phyloP scores from a whole-genome alignment of 2,888 invertebrate species.

The Geophilus truncorum region DNA sequence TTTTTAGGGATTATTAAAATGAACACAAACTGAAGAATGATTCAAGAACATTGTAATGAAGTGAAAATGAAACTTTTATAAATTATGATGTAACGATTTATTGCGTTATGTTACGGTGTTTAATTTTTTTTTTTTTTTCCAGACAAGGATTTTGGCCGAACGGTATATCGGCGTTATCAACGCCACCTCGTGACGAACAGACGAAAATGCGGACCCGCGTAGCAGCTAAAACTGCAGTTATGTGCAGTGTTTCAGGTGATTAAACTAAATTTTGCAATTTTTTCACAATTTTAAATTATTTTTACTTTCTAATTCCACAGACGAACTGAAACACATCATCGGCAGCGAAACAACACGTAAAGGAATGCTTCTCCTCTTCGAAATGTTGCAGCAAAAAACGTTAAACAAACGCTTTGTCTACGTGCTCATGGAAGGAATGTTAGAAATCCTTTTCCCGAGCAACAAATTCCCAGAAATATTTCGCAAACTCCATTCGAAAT shows the following conservation, averaged over 20 bases:
- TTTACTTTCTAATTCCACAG: no score
- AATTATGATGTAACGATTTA: no score
- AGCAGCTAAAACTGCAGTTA: constrained; percentile 76
- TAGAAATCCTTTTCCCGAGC: constrained; percentile 72
- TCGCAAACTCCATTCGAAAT: constrained; percentile 62
- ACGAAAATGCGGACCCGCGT: constrained; percentile 71
- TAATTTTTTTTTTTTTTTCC: no score
- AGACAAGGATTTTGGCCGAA: constrained; percentile 58
- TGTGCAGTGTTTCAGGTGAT: constrained; percentile 73
- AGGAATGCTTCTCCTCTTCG: constrained; percentile 76
- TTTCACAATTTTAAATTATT: no score
- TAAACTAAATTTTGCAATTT: neutral
- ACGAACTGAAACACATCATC: constrained; percentile 82
- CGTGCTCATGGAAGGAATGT: constrained; percentile 74
- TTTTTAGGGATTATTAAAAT: no score
- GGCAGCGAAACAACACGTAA: constrained; percentile 80
- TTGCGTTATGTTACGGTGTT: no score
- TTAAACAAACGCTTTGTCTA: constrained; percentile 77
- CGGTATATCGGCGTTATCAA: constrained; percentile 55
- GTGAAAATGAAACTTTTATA: no score
- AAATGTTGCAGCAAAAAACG: constrained; percentile 77
- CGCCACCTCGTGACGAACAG: constrained; percentile 54
- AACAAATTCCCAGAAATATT: constrained; percentile 68
- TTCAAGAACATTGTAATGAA: no score
- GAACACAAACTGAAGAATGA: no score